phyloP scores from a whole-genome alignment of 2,113 vertebrate species.

The Zeus faber region DNA sequence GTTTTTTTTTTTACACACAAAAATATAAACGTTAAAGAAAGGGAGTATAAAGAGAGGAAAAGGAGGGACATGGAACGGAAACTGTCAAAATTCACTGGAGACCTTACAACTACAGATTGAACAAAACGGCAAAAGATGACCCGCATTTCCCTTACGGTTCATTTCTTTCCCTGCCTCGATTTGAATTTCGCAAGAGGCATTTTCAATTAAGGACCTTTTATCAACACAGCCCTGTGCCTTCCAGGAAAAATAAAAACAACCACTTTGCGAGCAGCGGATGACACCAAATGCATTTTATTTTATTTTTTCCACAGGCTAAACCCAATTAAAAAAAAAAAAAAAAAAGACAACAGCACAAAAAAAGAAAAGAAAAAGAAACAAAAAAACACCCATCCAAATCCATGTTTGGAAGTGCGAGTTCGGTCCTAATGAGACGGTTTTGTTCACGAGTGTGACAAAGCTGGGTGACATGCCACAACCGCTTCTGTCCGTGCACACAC shows the following conservation, averaged over 20 bases:
- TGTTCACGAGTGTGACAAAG: conserved; percentile 66
- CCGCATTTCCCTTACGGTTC: not conserved
- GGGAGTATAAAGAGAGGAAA: too few relatives aligned
- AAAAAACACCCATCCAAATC: conserved; percentile 16
- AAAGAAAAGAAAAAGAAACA: not conserved
- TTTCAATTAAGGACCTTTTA: conserved; percentile 4
- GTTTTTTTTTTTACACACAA: too few relatives aligned
- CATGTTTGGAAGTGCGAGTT: conserved; percentile 29
- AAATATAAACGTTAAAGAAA: too few relatives aligned
- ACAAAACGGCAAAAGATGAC: too few relatives aligned
- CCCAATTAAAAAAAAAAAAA: conserved; percentile 50
- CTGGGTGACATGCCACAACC: conserved; percentile 68
- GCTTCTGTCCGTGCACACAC: conserved; percentile 45
- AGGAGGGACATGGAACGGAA: not conserved
- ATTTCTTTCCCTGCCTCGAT: not conserved
- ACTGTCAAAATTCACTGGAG: too few relatives aligned
- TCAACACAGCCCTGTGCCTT: not conserved
- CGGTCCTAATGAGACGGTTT: conserved; percentile 62
- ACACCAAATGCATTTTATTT: not conserved
- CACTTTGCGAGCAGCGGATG: not conserved
- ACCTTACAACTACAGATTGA: not conserved
- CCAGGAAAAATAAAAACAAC: not conserved
- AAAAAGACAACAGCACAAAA: too few relatives aligned
- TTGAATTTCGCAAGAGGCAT: not conserved
- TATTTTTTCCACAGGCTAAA: conserved; percentile 10